Conservation (phyloP, 2,888 invertebrate species). For the Acronicta psi region DNA sequence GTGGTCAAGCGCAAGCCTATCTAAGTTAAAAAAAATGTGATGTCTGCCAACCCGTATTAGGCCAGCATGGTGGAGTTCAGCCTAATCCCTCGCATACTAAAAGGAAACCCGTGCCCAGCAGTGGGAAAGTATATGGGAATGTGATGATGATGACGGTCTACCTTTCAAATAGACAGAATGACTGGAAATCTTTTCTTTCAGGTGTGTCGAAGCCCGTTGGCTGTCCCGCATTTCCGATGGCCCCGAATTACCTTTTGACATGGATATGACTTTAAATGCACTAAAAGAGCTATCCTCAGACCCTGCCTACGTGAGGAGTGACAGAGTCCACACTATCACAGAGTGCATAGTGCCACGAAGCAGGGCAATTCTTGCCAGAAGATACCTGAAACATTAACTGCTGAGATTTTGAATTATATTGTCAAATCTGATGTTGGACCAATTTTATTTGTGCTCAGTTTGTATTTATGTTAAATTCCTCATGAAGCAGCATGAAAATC, state of each 20-base stretch:
- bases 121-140: too few species aligned
- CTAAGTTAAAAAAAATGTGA: too few species aligned
- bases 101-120: too few species aligned
- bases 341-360: slow-evolving; percentile 79
- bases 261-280: slow-evolving; percentile 57
- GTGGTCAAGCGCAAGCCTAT: too few species aligned
- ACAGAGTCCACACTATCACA: slow-evolving; percentile 74
- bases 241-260: slow-evolving; percentile 67
- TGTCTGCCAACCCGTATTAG: too few species aligned
- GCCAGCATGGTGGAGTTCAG: too few species aligned
- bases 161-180: too few species aligned
- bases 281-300: slow-evolving; percentile 66
- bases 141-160: too few species aligned
- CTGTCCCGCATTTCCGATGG: slow-evolving; percentile 74
- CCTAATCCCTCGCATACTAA: too few species aligned
- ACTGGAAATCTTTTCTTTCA: slow-evolving; percentile 43
- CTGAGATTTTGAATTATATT: slow-evolving; percentile 9
- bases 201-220: slow-evolving; percentile 83
- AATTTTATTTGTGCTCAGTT: not conserved
- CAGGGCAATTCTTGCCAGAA: slow-evolving; percentile 69
- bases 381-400: slow-evolving; percentile 65
- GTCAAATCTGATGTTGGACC: not conserved
- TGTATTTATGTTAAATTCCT: too few species aligned
- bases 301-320: slow-evolving; percentile 77
- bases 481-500: too few species aligned